Percentiles rank a stretch among this genome's conserved stretches.
Conservation (phyloP, 2,113 vertebrate genomes). For the Plectropomus leopardus region DNA sequence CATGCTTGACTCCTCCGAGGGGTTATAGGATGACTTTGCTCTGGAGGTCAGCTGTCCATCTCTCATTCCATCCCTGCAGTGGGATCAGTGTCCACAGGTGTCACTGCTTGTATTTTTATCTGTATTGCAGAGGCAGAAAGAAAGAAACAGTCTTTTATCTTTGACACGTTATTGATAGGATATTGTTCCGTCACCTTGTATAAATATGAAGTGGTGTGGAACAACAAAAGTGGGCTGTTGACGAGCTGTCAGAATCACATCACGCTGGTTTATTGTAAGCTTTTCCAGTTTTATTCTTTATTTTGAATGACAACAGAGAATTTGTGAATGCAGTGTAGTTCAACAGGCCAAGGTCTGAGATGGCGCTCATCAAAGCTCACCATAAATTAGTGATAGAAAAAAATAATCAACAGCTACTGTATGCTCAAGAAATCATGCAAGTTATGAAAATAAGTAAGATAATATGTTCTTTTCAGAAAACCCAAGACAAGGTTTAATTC, state of each 20-base stretch:
- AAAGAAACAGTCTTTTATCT: constrained; percentile 9
- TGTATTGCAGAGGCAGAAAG: not conserved
- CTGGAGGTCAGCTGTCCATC: constrained; percentile 28
- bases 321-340: not conserved
- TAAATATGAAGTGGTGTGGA: constrained; percentile 2
- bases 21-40: constrained; percentile 35
- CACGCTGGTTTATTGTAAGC: not conserved
- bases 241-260: not conserved
- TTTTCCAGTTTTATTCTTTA: not conserved
- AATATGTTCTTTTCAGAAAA: not conserved
- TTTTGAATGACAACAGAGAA: not conserved
- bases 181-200: constrained; percentile 13
- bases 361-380: not conserved
- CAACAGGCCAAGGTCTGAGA: constrained; percentile 9
- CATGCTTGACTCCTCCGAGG: constrained; percentile 31
- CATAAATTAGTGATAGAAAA: not conserved
- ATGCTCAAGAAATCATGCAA: not conserved
- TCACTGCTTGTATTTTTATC: not conserved
- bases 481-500: not conserved
- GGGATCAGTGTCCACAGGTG: not conserved
- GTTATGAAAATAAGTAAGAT: not conserved
- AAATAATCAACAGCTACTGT: too few relatives aligned
- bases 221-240: not conserved
- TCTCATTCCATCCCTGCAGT: not conserved
- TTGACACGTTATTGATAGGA: not conserved